phyloP scores from a whole-genome alignment of 2,797 vertebrate species.

The Alosa sapidissima region DNA sequence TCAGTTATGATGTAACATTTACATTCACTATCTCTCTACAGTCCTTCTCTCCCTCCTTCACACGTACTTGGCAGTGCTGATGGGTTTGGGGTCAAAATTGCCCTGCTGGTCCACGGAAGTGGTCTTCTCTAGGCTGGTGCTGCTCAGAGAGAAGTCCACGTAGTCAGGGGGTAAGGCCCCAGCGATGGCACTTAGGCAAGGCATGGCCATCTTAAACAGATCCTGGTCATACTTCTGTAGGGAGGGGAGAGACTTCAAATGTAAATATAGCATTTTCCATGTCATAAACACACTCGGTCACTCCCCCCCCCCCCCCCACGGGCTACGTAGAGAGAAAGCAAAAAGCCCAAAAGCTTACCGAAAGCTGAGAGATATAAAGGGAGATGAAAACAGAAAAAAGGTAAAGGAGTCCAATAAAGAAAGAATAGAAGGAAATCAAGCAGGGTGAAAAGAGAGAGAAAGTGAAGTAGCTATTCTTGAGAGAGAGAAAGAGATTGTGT shows the following conservation, averaged over 20 bases:
- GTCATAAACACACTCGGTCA: no score
- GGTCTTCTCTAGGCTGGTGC: slow-evolving; percentile 85
- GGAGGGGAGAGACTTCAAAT: neutral
- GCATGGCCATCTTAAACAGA: slow-evolving; percentile 97
- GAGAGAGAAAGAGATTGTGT: neutral
- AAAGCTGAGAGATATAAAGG: no score
- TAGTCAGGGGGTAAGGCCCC: slow-evolving; percentile 96
- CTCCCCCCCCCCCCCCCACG: no score
- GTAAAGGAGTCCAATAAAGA: neutral
- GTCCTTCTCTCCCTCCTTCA: neutral
- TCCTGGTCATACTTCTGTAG: slow-evolving; percentile 93
- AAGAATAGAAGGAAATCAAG: neutral
- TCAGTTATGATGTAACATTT: no score
- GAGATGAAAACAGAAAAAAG: neutral
- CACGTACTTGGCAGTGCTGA: slow-evolving; percentile 91
- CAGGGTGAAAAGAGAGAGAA: neutral
- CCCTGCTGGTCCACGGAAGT: slow-evolving; percentile 90
- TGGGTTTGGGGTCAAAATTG: slow-evolving; percentile 97
- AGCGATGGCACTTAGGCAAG: slow-evolving; percentile 95
- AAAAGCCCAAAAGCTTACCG: neutral
- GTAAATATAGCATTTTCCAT: neutral
- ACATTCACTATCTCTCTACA: neutral
- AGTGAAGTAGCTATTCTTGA: neutral
- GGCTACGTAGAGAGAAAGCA: no score
- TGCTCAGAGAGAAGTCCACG: slow-evolving; percentile 85